These are phyloP conservation scores for Bombyx mandarina DNA, from an alignment of 1,140 invertebrate genomes.

Conservation along the genomic window DNA sequence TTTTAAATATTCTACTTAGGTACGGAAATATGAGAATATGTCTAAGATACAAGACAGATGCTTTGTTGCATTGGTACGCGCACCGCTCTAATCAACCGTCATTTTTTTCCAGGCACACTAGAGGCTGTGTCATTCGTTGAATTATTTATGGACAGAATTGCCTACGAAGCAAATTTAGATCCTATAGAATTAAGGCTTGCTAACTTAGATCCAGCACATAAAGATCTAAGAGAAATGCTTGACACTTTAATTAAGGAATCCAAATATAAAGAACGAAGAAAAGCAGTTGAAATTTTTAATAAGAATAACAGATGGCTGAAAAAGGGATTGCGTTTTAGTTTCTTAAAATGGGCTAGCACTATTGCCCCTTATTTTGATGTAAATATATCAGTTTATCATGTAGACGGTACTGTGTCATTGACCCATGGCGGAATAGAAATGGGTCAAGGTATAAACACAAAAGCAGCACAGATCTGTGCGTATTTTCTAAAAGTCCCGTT, in stretches of 20 bases:
- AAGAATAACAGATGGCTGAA: constrained; percentile 83
- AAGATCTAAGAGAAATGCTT: background rate
- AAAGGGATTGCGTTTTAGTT: constrained; percentile 78
- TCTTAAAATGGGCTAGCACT: constrained; percentile 73
- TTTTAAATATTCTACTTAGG: too few relatives aligned
- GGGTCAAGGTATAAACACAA: constrained; percentile 82
- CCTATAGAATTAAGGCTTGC: background rate
- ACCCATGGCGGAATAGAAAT: constrained; percentile 85
- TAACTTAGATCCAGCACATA: background rate
- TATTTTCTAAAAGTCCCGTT: constrained; percentile 80
- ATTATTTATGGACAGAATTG: background rate
- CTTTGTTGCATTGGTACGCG: too few relatives aligned
- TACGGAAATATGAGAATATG: too few relatives aligned
- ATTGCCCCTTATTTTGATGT: constrained; percentile 64
- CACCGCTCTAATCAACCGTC: too few relatives aligned
- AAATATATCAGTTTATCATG: constrained; percentile 78
- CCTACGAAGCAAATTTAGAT: background rate
- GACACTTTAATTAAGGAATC: background rate
- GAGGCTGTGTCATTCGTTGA: background rate
- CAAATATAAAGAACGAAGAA: constrained; percentile 27
- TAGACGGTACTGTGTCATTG: constrained; percentile 83
- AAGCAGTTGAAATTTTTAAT: constrained; percentile 72
- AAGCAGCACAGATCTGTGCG: constrained; percentile 78
- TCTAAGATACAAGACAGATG: too few relatives aligned
- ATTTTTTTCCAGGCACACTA: background rate